Percentiles rank a stretch among this genome's conserved stretches.
These are phyloP conservation scores for Tetrapedia diversipes DNA, from an alignment of 2,888 invertebrate genomes.

Conservation along the genomic window DNA sequence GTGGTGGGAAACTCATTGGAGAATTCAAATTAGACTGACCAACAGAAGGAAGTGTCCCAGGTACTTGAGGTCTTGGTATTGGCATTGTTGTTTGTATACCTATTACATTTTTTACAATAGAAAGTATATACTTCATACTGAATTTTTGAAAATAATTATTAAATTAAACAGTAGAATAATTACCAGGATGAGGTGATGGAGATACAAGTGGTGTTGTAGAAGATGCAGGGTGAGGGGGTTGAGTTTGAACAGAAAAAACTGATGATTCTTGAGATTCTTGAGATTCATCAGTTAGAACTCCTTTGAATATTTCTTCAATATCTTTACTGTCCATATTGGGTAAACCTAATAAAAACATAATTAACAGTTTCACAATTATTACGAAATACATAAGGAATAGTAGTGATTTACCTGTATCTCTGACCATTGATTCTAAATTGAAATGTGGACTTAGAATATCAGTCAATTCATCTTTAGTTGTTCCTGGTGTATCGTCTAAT, in stretches of 20 bases:
- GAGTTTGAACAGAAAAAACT: conserved; percentile 82
- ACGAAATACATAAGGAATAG: not conserved
- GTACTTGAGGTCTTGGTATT: conserved; percentile 81
- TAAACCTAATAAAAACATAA: conserved; percentile 82
- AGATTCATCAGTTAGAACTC: conserved; percentile 92
- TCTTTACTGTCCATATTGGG: conserved; percentile 96
- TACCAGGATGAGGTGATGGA: conserved; percentile 81
- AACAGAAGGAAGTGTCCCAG: conserved; percentile 83
- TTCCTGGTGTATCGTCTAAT: conserved; percentile 83
- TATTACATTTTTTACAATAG: conserved; percentile 16
- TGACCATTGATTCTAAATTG: conserved; percentile 90
- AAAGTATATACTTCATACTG: not conserved
- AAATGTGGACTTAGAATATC: conserved; percentile 89
- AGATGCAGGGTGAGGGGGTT: conserved; percentile 77
- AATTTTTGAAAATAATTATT: not conserved
- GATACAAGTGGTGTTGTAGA: conserved; percentile 80
- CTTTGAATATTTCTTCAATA: conserved; percentile 96
- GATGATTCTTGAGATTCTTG: conserved; percentile 91
- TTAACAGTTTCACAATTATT: conserved; percentile 1
- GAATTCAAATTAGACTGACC: conserved; percentile 85
- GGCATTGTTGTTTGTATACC: conserved; percentile 71
- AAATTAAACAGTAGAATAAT: conserved; percentile 6
- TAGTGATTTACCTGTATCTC: conserved; percentile 83
- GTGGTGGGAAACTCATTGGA: conserved; percentile 90
- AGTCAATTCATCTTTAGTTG: conserved; percentile 89